Evolutionary conservation across 2,888 invertebrate genomes (phyloP).

Genomic region (Dastarcus helophoroides): DNA sequence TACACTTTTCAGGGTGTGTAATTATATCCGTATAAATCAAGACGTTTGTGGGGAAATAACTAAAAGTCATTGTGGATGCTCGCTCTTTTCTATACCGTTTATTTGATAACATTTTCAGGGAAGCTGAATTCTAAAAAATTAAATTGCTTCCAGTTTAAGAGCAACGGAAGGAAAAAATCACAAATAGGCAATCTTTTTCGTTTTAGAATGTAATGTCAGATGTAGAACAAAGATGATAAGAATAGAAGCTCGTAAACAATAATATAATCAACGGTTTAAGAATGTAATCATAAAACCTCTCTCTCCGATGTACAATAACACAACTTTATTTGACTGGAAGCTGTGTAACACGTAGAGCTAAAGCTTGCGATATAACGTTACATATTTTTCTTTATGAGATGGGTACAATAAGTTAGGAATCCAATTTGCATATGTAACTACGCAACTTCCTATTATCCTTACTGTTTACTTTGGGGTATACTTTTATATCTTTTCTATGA

Average conservation of each 20-base stretch:
- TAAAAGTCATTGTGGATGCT: too few species aligned
- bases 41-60: too few species aligned
- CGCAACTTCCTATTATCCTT: too few species aligned
- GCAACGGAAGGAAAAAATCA: too few species aligned
- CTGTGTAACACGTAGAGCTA: conserved; percentile 3
- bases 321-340: conserved; percentile 21
- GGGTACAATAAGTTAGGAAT: conserved; percentile 35
- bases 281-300: conserved; percentile 1
- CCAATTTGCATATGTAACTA: conserved; percentile 40
- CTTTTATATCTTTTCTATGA: too few species aligned
- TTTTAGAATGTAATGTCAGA: background rate
- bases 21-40: conserved; percentile 36
- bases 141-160: too few species aligned
- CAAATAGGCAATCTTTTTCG: conserved; percentile 1
- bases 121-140: too few species aligned
- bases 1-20: conserved; percentile 27
- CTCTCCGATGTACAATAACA: conserved; percentile 15
- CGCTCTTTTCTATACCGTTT: too few species aligned
- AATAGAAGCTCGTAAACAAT: conserved; percentile 1
- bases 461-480: too few species aligned
- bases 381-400: conserved; percentile 25
- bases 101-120: too few species aligned
- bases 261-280: background rate
- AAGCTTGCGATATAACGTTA: too few species aligned
- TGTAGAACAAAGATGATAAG: too few species aligned